Conservation (phyloP, 2,113 vertebrate species). For the Psophia crepitans region DNA sequence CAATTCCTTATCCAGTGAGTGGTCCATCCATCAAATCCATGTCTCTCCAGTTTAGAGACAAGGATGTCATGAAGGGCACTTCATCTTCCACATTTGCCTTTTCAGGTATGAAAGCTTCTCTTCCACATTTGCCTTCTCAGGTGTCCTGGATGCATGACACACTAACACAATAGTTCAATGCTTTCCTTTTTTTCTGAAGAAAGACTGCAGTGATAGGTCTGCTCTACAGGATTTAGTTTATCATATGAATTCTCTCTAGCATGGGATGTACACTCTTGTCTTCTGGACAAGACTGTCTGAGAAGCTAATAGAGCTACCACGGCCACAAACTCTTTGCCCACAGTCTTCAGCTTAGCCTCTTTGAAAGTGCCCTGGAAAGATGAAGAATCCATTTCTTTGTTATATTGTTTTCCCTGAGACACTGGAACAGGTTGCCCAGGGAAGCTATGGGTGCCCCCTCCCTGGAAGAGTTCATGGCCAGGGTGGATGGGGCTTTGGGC, state of each 20-base stretch:
- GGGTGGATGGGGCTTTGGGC: no score
- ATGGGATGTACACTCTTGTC: neutral
- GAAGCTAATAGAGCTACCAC: neutral
- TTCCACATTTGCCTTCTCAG: neutral
- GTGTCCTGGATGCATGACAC: neutral
- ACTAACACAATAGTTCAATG: neutral
- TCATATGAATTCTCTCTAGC: neutral
- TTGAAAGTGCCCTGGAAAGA: neutral
- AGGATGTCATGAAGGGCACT: no score
- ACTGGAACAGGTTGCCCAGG: no score
- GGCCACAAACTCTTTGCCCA: neutral
- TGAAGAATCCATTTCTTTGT: neutral
- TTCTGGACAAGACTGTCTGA: neutral
- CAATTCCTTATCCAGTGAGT: no score
- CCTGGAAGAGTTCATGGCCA: no score
- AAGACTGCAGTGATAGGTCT: neutral
- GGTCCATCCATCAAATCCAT: no score
- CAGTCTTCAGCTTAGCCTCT: neutral
- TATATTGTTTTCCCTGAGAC: neutral
- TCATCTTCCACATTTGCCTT: no score
- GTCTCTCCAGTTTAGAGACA: no score
- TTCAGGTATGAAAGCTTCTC: no score
- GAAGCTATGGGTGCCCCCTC: no score
- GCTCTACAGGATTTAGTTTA: neutral
- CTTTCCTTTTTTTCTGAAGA: neutral